These are phyloP conservation scores for Stenopsyche tienmushanensis DNA, from an alignment of 1,140 invertebrate genomes.

Conservation along the genomic window DNA sequence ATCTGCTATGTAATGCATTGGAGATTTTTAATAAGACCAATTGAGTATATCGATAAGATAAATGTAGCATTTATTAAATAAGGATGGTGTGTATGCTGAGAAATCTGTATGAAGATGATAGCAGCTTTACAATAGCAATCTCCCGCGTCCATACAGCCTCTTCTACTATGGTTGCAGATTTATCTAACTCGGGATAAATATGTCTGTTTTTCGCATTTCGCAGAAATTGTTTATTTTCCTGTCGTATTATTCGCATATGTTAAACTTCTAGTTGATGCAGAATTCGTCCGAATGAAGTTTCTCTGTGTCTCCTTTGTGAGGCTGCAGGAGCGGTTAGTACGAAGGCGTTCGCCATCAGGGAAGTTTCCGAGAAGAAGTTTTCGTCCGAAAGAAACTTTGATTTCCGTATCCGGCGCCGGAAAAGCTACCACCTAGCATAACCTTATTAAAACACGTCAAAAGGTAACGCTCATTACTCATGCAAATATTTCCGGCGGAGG, in stretches of 20 bases:
- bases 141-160: no score
- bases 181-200: no score
- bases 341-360: conserved; percentile 5
- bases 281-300: not conserved
- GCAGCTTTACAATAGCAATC: no score
- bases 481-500: conserved; percentile 31
- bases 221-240: no score
- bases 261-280: not conserved
- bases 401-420: conserved; percentile 31
- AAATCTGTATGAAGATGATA: no score
- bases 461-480: conserved; percentile 39
- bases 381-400: conserved; percentile 28
- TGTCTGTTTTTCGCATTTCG: no score
- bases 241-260: not conserved
- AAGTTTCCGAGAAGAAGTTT: conserved; percentile 22
- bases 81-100: no score
- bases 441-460: conserved; percentile 37
- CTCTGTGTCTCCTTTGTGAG: not conserved
- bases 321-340: not conserved
- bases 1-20: no score
- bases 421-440: conserved; percentile 25
- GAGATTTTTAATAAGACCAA: no score
- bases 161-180: no score
- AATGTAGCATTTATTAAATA: no score
- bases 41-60: no score